These are phyloP conservation scores for Galbula dea DNA, from an alignment of 2,113 vertebrate genomes.

Conservation along the genomic window DNA sequence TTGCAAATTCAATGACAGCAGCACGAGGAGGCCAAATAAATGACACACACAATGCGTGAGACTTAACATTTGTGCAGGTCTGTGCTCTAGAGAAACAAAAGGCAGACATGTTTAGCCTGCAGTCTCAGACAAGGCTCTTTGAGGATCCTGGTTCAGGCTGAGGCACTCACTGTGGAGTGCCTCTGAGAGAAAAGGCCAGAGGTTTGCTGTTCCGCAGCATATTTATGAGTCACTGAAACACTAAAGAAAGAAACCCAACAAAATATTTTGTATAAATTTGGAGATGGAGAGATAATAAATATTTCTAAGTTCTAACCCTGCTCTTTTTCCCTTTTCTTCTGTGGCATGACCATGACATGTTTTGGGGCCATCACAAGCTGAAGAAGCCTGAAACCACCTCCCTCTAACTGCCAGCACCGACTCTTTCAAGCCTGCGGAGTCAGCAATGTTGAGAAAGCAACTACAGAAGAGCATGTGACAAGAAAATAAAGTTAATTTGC, in stretches of 20 bases:
- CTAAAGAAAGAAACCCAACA: neutral
- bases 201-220: neutral
- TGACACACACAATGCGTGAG: neutral
- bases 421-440: neutral
- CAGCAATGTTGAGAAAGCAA: neutral
- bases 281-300: neutral
- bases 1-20: neutral
- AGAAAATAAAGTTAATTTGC: conserved; percentile 49
- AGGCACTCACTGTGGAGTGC: neutral
- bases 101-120: neutral
- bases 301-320: neutral
- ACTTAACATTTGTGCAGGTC: neutral
- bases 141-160: neutral
- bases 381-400: neutral
- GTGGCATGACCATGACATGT: accelerated
- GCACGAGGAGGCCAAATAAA: neutral
- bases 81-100: neutral
- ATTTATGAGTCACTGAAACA: neutral
- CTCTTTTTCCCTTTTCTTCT: neutral
- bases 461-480: neutral
- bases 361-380: neutral
- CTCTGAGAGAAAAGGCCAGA: neutral
- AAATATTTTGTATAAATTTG: neutral
- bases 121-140: neutral
- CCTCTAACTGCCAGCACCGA: neutral